phyloP scores from a whole-genome alignment of 2,888 invertebrate species.

The Euphydryas editha region DNA sequence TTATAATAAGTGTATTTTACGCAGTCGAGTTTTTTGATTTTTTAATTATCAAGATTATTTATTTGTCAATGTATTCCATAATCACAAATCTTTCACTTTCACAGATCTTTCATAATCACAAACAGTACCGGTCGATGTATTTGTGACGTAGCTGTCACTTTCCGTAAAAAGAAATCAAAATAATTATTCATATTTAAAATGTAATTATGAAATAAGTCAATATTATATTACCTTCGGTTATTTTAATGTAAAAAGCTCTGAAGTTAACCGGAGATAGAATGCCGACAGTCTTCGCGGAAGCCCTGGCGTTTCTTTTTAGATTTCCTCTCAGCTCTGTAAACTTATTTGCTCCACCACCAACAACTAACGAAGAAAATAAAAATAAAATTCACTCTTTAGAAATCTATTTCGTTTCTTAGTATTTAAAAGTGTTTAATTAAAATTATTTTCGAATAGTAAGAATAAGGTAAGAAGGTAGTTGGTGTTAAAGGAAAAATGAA shows the following conservation, averaged over 20 bases:
- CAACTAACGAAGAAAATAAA: slow-evolving; percentile 62
- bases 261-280: slow-evolving; percentile 85
- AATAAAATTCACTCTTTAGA: not conserved
- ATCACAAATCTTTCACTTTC: no score
- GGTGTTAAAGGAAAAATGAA: no score
- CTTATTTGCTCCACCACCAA: slow-evolving; percentile 88
- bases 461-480: no score
- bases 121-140: no score
- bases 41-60: no score
- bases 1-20: no score
- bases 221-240: slow-evolving; percentile 74
- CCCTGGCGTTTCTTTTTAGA: slow-evolving; percentile 82
- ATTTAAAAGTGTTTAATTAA: not conserved
- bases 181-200: no score
- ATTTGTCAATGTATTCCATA: no score
- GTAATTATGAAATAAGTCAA: not conserved
- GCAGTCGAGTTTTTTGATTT: no score
- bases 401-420: not conserved
- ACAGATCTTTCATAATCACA: no score
- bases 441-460: not conserved
- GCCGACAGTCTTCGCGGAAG: slow-evolving; percentile 79
- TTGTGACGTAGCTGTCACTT: no score
- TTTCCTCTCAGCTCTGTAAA: slow-evolving; percentile 87
- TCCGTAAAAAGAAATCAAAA: no score
- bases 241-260: slow-evolving; percentile 86